Base-by-base conservation (phyloP, 2,113 vertebrate genomes). In the Chaetorhynchus papuensis region DNA sequence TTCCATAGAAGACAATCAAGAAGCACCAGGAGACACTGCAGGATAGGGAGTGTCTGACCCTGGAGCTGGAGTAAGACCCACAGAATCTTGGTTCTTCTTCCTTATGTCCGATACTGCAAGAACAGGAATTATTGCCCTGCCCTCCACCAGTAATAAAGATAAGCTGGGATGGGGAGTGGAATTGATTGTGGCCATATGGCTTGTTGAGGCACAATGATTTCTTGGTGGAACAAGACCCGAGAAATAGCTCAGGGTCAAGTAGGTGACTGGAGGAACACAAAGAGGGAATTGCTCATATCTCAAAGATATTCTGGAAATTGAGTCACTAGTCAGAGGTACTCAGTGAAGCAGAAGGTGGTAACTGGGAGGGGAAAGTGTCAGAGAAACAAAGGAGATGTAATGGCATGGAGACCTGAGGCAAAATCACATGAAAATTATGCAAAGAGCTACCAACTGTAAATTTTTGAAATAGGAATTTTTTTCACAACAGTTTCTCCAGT, bases 141-240 rank as follows among this genome's bases (percentile, higher is more conserved):
- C 82, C 93, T 97, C 68, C 82, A 96, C 85, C 64, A 76, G 87
- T 91, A 96, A 97, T 96, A 97, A 97, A 96, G 96, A 96, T 96
- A 97, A 96, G 84, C 82, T 95, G 75, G 35, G 91, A 47, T 80
- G 57, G 89, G 93, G 95, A 96, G 94, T 96, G 66, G 87, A 89
- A 96, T 37, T 97, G 94, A 96, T 95, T 94, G 87, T 93, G 85
- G 93, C 93, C 95, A 97, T 93, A 95, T 97, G 94, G 93, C 78
- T 94, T 80, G 91, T 66, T 93, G 90, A 95, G 82, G 75, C 64
- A 90, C 93, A 95, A 85, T 88, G 95, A 93, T 83, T 95, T 96
- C 94, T 95, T 93, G 84, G 94, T 91, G 75, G 82, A 97, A 88
- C 87, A 59, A 83, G 87, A 91, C 42, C 91, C 53, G 42, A 93